These are phyloP conservation scores for Oxyscelio sp. DNA, from an alignment of 2,888 invertebrate genomes.

Conservation along the genomic window DNA sequence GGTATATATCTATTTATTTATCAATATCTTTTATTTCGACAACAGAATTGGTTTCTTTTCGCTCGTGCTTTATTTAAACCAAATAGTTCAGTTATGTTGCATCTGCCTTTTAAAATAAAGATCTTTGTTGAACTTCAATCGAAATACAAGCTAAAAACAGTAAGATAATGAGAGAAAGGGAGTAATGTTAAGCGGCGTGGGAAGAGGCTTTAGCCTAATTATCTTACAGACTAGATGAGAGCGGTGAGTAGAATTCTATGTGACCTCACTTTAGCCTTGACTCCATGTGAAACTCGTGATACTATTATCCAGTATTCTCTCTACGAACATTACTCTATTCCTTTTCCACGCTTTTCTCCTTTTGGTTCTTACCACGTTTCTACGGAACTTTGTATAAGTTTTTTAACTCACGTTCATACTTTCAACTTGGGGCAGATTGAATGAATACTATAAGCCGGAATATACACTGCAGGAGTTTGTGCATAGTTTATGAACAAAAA, in stretches of 20 bases:
- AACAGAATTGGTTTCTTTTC: too few species aligned
- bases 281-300: constrained; percentile 38
- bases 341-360: constrained; percentile 16
- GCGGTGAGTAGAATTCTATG: constrained; percentile 49
- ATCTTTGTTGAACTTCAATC: too few species aligned
- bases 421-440: constrained; percentile 39
- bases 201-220: constrained; percentile 42
- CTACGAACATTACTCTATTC: constrained; percentile 17
- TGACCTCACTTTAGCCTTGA: constrained; percentile 44
- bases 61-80: too few species aligned
- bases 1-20: too few species aligned
- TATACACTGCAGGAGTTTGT: constrained; percentile 23
- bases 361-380: constrained; percentile 14
- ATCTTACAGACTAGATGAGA: constrained; percentile 41
- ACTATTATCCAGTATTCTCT: constrained; percentile 32
- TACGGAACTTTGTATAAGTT: constrained; percentile 25
- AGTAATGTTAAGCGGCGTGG: too few species aligned
- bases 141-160: too few species aligned
- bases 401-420: constrained; percentile 33
- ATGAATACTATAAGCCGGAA: constrained; percentile 37
- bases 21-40: too few species aligned
- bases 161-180: too few species aligned
- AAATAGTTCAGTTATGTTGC: too few species aligned
- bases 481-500: constrained; percentile 17
- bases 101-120: too few species aligned